Evolutionary conservation across 1,140 invertebrate species (phyloP).

Genomic region (Sesamia nonagrioides): DNA sequence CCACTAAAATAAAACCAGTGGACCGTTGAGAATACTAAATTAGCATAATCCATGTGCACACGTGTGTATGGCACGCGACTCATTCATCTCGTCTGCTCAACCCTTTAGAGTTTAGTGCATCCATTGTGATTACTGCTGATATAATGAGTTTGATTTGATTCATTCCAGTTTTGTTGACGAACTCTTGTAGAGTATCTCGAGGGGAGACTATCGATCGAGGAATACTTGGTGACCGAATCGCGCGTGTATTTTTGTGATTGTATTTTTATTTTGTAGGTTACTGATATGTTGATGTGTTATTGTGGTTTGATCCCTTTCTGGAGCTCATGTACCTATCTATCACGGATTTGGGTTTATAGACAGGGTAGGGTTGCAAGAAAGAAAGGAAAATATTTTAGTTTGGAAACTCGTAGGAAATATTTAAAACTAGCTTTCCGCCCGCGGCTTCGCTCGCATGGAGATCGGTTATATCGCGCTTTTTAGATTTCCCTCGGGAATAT

Average conservation of each 20-base stretch:
- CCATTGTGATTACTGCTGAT: slow-evolving; percentile 51
- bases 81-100: slow-evolving; percentile 53
- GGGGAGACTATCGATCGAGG: slow-evolving; percentile 50
- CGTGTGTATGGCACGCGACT: slow-evolving; percentile 57
- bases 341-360: background rate
- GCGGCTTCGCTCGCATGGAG: too few relatives aligned
- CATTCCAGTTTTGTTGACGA: slow-evolving; percentile 60
- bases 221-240: slow-evolving; percentile 45
- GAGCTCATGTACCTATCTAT: background rate
- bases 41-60: slow-evolving; percentile 76
- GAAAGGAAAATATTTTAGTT: background rate
- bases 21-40: slow-evolving; percentile 60
- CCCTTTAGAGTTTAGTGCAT: slow-evolving; percentile 48
- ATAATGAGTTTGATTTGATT: slow-evolving; percentile 65
- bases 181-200: slow-evolving; percentile 56
- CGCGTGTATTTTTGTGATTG: slow-evolving; percentile 34
- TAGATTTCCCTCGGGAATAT: too few relatives aligned
- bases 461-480: too few relatives aligned
- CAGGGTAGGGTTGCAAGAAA: background rate
- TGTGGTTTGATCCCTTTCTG: background rate
- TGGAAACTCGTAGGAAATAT: too few relatives aligned
- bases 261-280: slow-evolving; percentile 4
- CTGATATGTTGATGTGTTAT: background rate
- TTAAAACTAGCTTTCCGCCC: too few relatives aligned
- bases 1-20: slow-evolving; percentile 35